These are phyloP conservation scores for Mustela nigripes DNA, from an alignment of 2,113 vertebrate species.

Conservation along the genomic window DNA sequence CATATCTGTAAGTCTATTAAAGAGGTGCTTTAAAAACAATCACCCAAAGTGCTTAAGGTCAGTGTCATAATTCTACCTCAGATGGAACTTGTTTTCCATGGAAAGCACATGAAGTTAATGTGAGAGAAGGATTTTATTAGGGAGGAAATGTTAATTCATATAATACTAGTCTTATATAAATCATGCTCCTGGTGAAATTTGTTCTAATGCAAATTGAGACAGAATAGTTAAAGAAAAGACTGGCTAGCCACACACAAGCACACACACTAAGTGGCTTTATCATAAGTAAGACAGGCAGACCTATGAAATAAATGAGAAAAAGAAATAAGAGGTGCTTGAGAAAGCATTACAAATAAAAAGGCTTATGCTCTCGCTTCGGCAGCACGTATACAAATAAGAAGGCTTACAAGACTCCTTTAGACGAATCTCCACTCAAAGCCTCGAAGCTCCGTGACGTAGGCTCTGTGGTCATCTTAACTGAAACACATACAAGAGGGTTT, in stretches of 20 bases:
- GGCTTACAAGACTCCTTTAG: constrained; percentile 93
- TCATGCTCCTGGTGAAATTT: not conserved
- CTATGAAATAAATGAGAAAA: not conserved
- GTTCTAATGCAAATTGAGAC: not conserved
- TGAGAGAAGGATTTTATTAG: not conserved
- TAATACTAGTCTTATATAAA: not conserved
- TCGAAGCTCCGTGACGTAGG: constrained; percentile 91
- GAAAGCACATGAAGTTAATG: not conserved
- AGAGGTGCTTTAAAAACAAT: not conserved
- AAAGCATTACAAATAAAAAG: not conserved
- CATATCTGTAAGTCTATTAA: not conserved
- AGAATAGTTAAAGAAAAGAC: not conserved
- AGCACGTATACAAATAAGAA: not conserved
- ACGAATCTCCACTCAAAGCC: constrained; percentile 91
- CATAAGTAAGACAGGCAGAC: not conserved
- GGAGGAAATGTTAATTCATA: not conserved
- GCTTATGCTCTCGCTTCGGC: constrained; percentile 83
- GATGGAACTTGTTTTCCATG: not conserved
- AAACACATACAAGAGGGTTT: constrained; percentile 38
- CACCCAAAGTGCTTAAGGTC: not conserved
- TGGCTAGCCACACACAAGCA: not conserved
- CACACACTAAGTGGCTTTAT: not conserved
- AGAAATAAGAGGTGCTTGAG: not conserved
- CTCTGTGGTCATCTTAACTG: constrained; percentile 88
- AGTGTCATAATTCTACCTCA: not conserved